These are phyloP conservation scores for Boloria selene DNA, from an alignment of 2,888 invertebrate species.

Conservation along the genomic window DNA sequence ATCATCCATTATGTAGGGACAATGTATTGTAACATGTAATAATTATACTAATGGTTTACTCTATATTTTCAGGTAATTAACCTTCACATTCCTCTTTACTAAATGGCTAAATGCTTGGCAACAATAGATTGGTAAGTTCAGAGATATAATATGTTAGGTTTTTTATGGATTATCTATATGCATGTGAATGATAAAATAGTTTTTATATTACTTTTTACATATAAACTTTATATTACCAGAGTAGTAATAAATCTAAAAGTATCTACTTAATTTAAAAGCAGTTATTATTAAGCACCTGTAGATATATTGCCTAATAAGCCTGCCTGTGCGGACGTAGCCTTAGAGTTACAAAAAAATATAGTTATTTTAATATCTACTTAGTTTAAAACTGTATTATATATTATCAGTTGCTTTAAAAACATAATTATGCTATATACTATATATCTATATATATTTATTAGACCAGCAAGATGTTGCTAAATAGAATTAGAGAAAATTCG, in stretches of 20 bases:
- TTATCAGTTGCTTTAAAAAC: slow-evolving; percentile 14
- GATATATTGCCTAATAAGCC: no score
- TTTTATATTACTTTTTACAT: no score
- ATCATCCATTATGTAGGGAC: slow-evolving; percentile 20
- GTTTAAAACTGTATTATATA: slow-evolving; percentile 12
- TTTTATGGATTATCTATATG: slow-evolving; percentile 37
- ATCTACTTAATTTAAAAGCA: no score
- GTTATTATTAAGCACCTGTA: no score
- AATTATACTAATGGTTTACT: slow-evolving; percentile 63
- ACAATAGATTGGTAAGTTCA: slow-evolving; percentile 73
- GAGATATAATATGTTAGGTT: slow-evolving; percentile 64
- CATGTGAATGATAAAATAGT: no score
- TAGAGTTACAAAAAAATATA: neutral
- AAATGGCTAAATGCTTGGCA: slow-evolving; percentile 71
- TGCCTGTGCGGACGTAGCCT: no score
- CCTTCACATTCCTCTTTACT: slow-evolving; percentile 76
- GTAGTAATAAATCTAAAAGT: no score
- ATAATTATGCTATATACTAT: slow-evolving; percentile 30
- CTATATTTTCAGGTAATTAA: slow-evolving; percentile 79
- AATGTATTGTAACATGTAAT: slow-evolving; percentile 28
- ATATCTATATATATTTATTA: slow-evolving; percentile 53
- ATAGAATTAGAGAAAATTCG: slow-evolving; percentile 50
- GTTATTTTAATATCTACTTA: neutral
- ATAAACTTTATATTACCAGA: no score
- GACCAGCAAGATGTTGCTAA: slow-evolving; percentile 52